Conservation (phyloP, 2,113 vertebrate species). For the Lasiurus cinereus region DNA sequence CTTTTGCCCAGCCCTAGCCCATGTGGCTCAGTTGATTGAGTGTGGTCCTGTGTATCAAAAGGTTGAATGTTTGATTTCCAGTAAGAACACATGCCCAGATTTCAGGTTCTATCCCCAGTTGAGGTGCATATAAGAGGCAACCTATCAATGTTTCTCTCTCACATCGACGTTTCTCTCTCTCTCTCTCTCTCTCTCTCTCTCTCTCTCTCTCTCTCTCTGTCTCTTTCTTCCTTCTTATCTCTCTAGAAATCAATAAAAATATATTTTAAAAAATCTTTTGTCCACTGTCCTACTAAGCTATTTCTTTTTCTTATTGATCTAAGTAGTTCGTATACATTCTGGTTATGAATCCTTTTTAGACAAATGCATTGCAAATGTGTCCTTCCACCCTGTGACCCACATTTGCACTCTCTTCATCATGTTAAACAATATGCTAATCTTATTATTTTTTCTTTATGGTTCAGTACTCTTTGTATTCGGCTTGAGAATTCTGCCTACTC, state of each 20-base stretch:
- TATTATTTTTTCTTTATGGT: not conserved
- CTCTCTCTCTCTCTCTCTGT: too few relatives aligned
- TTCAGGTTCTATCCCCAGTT: not conserved
- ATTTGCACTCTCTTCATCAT: not conserved
- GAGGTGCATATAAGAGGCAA: not conserved
- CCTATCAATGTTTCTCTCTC: not conserved
- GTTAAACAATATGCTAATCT: not conserved
- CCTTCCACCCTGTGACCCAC: not conserved
- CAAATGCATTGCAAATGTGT: too few relatives aligned
- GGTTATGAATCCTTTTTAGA: not conserved
- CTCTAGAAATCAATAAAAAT: not conserved
- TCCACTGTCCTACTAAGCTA: not conserved
- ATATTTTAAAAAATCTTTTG: not conserved
- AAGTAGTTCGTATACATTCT: not conserved
- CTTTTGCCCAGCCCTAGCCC: not conserved
- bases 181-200: too few relatives aligned
- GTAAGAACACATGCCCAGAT: not conserved
- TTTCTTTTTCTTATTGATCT: not conserved
- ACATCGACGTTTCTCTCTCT: too few relatives aligned
- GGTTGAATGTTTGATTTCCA: too few relatives aligned
- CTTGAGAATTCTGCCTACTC: not conserved
- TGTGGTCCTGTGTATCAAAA: not conserved
- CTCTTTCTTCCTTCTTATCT: too few relatives aligned
- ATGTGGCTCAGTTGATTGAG: not conserved
- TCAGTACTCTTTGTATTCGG: not conserved